Evolutionary conservation across 2,113 vertebrate species (phyloP), one percentile per base, ranked within the genome.

Genomic region (Dendrocopos noguchii): DNA sequence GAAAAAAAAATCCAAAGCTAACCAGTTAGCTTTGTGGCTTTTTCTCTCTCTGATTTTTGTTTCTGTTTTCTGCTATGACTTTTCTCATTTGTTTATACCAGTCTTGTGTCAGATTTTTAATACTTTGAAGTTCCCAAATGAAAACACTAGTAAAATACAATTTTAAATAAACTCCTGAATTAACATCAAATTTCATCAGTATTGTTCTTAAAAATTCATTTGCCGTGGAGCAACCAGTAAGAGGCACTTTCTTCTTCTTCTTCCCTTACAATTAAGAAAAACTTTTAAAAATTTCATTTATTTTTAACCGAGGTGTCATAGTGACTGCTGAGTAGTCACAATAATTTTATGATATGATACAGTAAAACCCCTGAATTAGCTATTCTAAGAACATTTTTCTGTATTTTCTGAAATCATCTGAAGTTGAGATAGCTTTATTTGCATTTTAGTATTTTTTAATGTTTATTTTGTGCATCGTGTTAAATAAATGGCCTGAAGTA

Each of bases 381-480:
- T 94, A 29, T 21, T 72, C 10, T 70, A 8, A 68, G 33, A 86
- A 47, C 1, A 34, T 89, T 39, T 77, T 20, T 86, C 14, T 64
- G 6, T 21, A 15, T 90, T 94, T 90, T 71, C 42, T 60, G 84
- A 13, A 81, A 7, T 92, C 11, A 53, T 85, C 34, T 67, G 42
- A 79, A 88, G 42, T 84, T 57, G 90, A 57, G 46, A 75, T 90
- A 73, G 22, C 67, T 89, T 84, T 92, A 86, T 84, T 93, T 95
- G 67, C 70, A 85, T 93, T 87, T 95, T 85, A 83, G 34, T 94
- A 73, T 91, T 94, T 94, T 85, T 31, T 74, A 47, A 86, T 94
- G 18, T 91, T 93, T 94, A 24, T 79, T 86, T 94, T 36, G 28
- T 89, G 36, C 5, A 6, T 81, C 1, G 0, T 60, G 55, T 91